phyloP scores from a whole-genome alignment of 1,140 invertebrate genomes.

The Ceratina calcarata region DNA sequence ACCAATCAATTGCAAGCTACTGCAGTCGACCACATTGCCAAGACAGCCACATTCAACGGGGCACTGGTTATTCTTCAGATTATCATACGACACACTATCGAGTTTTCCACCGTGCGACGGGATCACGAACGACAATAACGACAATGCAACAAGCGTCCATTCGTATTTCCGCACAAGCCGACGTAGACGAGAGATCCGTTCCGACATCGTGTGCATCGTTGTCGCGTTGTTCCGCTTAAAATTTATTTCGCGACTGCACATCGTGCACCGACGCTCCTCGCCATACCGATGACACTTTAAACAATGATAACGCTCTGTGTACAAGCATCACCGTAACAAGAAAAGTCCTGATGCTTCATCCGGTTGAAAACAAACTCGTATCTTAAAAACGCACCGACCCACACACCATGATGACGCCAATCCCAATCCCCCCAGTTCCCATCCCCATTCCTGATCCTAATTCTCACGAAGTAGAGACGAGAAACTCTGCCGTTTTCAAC shows the following conservation, averaged over 20 bases:
- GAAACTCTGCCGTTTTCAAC: too few relatives aligned
- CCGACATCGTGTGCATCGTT: slow-evolving; percentile 41
- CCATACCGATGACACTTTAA: slow-evolving; percentile 45
- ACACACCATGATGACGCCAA: slow-evolving; percentile 68
- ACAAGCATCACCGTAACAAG: slow-evolving; percentile 61
- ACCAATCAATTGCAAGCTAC: slow-evolving; percentile 71
- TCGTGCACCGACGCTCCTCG: slow-evolving; percentile 22
- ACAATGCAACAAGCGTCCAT: slow-evolving; percentile 12
- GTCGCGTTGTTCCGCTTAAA: slow-evolving; percentile 27
- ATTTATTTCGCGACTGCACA: slow-evolving; percentile 47
- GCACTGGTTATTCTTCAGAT: slow-evolving; percentile 63
- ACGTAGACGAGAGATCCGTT: slow-evolving; percentile 24
- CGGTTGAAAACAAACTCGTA: slow-evolving; percentile 67
- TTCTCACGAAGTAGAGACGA: too few relatives aligned
- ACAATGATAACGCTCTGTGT: slow-evolving; percentile 40
- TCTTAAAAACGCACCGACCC: slow-evolving; percentile 50
- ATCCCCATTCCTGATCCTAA: too few relatives aligned
- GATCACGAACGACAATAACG: slow-evolving; percentile 6
- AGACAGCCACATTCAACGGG: slow-evolving; percentile 76
- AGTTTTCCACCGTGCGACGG: slow-evolving; percentile 21
- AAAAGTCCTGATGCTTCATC: slow-evolving; percentile 47
- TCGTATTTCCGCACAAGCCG: slow-evolving; percentile 20
- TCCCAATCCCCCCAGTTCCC: too few relatives aligned
- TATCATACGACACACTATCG: slow-evolving; percentile 1
- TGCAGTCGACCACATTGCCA: slow-evolving; percentile 74